Evolutionary conservation across 2,797 vertebrate species (phyloP).

Genomic region (Sebastes goodei): DNA sequence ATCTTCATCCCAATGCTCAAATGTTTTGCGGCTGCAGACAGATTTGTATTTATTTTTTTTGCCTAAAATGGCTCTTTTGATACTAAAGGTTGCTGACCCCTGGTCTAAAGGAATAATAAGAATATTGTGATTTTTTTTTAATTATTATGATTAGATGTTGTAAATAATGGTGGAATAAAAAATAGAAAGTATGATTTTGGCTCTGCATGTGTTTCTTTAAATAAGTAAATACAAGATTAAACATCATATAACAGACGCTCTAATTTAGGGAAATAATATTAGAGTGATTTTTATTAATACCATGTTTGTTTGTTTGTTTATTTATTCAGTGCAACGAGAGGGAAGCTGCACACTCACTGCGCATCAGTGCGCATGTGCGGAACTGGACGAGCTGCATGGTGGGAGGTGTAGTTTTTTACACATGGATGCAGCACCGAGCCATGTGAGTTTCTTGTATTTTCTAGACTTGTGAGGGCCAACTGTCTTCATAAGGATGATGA

Average conservation of each 20-base stretch:
- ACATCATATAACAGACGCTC: neutral
- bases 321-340: neutral
- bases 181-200: neutral
- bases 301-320: neutral
- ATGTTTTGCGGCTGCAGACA: no score
- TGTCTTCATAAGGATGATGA: neutral
- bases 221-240: neutral
- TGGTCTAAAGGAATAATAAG: neutral
- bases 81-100: no score
- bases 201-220: neutral
- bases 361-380: slow-evolving; percentile 16
- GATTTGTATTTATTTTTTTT: no score
- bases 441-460: neutral
- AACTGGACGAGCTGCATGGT: neutral
- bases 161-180: neutral
- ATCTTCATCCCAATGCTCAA: no score
- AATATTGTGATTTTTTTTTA: neutral
- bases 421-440: rapidly evolving
- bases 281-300: neutral
- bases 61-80: no score
- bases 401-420: slow-evolving; percentile 36
- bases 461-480: neutral
- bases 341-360: slow-evolving; percentile 17
- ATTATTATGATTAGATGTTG: neutral
- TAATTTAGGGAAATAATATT: neutral